Evolutionary conservation across 2,888 invertebrate genomes (phyloP), one percentile per base, ranked within the genome.

Genomic region (Chrysodeixis includens): DNA sequence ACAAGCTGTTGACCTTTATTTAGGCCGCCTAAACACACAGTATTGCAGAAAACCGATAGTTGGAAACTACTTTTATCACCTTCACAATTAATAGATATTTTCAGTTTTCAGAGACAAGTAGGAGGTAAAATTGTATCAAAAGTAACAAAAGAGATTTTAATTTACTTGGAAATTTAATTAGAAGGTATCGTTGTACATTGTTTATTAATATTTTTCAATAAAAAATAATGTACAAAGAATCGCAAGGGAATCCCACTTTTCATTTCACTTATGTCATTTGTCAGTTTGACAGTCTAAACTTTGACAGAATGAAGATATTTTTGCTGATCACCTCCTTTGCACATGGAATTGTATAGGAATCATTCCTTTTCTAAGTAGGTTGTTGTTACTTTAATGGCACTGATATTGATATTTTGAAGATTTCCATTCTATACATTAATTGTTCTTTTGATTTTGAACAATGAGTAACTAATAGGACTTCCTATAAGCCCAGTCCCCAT

Each of bases 1-100:
- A 75, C 76, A 79, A 70, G 89, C 82, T 87, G 85, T 86, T 87
- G 89, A 92, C 88, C 91, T 88, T 74, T 88, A 91, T 81, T 86
- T 85, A 88, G 90, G 85, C 64, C 91, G 86, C 82, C 70, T 78
- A 87, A 83, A 85, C 85, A 80, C 68, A 75, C 74, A 76, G 69
- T 74, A 83, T 79, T 76, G 69, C 60, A 74, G 69, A 82, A 82
- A 79, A 73, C 61, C 52, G 81, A 87, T 81, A 82, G 85, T 83
- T 40, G 6, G 6, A 72, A 59, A 78, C 62, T 30, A 69, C 71
- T 66, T 70, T 74, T 44, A 59, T 46, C 60, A 78, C 53, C 57
- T 56, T 68, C 60, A 64, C 49, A 68, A 64, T 56, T 66, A 62
- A 26, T 62, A 40, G 20, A 26, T 60, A 49, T 56, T 57, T 59